Percentiles rank a stretch among this genome's conserved stretches.
These are phyloP conservation scores for Muntiacus reevesi DNA, from an alignment of 2,113 vertebrate genomes.

Conservation along the genomic window DNA sequence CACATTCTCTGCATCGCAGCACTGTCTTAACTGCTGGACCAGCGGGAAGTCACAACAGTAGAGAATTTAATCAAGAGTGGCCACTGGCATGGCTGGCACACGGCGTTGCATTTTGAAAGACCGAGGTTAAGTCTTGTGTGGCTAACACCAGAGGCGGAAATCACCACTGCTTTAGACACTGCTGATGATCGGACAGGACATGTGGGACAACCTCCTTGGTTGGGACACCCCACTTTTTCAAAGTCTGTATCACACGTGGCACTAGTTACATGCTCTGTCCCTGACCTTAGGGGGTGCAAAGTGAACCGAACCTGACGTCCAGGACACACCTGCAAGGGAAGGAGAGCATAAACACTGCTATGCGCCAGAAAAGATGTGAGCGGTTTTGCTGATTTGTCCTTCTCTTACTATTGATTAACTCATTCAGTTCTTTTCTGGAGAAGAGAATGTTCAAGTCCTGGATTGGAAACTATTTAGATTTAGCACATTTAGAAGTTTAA, in stretches of 20 bases:
- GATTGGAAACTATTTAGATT: background rate
- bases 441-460: background rate
- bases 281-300: background rate
- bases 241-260: fast-evolving
- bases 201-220: background rate
- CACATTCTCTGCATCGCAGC: background rate
- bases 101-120: background rate
- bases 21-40: background rate
- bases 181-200: background rate
- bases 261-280: background rate
- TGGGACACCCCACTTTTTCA: background rate
- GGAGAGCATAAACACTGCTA: background rate
- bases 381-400: background rate
- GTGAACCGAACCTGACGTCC: background rate
- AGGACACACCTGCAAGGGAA: no score
- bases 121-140: background rate
- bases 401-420: background rate
- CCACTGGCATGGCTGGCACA: background rate
- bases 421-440: background rate
- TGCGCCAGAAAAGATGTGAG: fast-evolving
- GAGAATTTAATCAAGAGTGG: background rate
- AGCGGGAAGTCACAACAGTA: background rate
- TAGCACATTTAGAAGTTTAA: background rate
- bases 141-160: background rate
- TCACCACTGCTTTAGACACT: background rate